phyloP scores from a whole-genome alignment of 2,113 vertebrate species.

The Hippocampus zosterae region DNA sequence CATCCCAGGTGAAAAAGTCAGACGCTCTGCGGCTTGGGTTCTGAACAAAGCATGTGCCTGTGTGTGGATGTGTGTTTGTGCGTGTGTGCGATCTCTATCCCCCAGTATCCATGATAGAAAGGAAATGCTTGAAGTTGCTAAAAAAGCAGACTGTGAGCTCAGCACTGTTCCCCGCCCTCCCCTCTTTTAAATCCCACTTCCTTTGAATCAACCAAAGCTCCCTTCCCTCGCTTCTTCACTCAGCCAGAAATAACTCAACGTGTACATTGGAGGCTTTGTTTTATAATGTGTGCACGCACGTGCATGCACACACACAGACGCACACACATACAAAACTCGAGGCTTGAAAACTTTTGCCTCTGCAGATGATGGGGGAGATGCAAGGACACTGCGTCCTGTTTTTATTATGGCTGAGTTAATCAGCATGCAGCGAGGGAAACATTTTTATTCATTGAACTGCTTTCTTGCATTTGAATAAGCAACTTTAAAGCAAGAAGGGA shows the following conservation, averaged over 20 bases:
- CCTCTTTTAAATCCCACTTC: constrained; percentile 46
- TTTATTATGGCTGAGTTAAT: constrained; percentile 29
- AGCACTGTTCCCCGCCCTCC: constrained; percentile 32
- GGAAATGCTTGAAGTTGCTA: constrained; percentile 54
- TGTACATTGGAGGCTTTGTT: constrained; percentile 46
- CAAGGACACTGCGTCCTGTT: constrained; percentile 44
- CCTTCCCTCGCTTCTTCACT: constrained; percentile 42
- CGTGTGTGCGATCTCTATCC: constrained; percentile 27
- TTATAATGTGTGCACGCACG: constrained; percentile 27
- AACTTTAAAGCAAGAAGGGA: neutral
- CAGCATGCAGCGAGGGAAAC: constrained; percentile 8
- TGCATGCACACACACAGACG: neutral
- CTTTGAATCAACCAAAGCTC: constrained; percentile 52
- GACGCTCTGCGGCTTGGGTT: constrained; percentile 42
- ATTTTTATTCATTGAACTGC: neutral
- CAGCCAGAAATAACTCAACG: constrained; percentile 58
- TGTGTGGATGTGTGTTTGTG: constrained; percentile 15
- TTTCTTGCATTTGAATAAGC: neutral
- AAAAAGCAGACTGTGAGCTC: constrained; percentile 61
- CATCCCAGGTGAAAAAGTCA: constrained; percentile 40
- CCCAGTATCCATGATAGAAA: constrained; percentile 40
- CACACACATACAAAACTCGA: constrained; percentile 8
- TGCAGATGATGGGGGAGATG: constrained; percentile 9
- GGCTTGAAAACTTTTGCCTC: constrained; percentile 39
- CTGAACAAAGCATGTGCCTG: constrained; percentile 26